phyloP scores from a whole-genome alignment of 2,797 vertebrate genomes.

The Austrolebias charrua region DNA sequence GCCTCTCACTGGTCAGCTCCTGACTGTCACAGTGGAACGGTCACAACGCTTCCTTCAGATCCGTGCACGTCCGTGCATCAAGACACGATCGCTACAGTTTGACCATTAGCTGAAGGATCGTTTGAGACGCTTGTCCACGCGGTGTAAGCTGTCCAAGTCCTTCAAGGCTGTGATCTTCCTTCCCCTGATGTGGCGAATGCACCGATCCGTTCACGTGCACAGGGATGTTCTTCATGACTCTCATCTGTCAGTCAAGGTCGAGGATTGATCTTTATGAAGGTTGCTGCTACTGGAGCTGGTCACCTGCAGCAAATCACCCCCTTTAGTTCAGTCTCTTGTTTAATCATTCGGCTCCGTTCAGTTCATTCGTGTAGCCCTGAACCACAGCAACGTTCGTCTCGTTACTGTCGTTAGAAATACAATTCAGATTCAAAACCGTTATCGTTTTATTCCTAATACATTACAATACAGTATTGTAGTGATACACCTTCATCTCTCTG shows the following conservation, averaged over 20 bases:
- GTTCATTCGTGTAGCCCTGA: too few relatives aligned
- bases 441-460: too few relatives aligned
- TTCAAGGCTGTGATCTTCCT: slow-evolving; percentile 58
- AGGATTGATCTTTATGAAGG: slow-evolving; percentile 64
- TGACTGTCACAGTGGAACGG: slow-evolving; percentile 29
- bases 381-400: too few relatives aligned
- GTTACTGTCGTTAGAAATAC: too few relatives aligned
- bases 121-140: slow-evolving; percentile 12
- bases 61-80: slow-evolving; percentile 20
- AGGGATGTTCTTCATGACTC: slow-evolving; percentile 56
- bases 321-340: slow-evolving; percentile 31
- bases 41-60: slow-evolving; percentile 21
- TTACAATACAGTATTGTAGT: too few relatives aligned
- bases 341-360: too few relatives aligned
- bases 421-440: too few relatives aligned
- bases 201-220: slow-evolving; percentile 56
- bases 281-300: slow-evolving; percentile 42
- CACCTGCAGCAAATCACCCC: slow-evolving; percentile 52
- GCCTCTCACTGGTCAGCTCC: slow-evolving; percentile 27
- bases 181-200: slow-evolving; percentile 48
- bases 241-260: slow-evolving; percentile 55
- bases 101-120: slow-evolving; percentile 9
- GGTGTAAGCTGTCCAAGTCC: slow-evolving; percentile 38
- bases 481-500: too few relatives aligned
- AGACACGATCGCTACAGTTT: slow-evolving; percentile 11